Conservation (phyloP, 2,797 vertebrate species). For the Oceanodroma leucorhoa region DNA sequence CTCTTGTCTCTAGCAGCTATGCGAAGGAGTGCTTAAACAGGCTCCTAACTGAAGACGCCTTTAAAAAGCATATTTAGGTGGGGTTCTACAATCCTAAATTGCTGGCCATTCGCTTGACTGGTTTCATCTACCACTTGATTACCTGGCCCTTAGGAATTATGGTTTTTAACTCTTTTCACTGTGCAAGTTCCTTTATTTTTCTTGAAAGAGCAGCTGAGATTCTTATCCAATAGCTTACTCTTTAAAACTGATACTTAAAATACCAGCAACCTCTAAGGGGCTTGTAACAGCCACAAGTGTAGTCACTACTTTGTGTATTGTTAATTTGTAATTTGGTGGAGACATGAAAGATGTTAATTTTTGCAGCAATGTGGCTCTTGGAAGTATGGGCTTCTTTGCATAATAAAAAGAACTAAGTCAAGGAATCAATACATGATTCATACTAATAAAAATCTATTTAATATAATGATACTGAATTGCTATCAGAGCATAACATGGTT, state of each 20-base stretch:
- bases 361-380: background rate
- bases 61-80: background rate
- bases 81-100: background rate
- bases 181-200: background rate
- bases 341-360: background rate
- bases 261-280: background rate
- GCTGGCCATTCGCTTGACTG: background rate
- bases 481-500: background rate
- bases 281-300: background rate
- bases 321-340: background rate
- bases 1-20: background rate
- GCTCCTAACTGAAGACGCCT: background rate
- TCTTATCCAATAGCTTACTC: background rate
- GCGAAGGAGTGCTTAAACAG: background rate
- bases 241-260: background rate
- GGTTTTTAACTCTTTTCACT: background rate
- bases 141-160: background rate
- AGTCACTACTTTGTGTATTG: background rate
- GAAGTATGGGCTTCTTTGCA: background rate
- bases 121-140: background rate
- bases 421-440: conserved; percentile 29
- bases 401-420: background rate
- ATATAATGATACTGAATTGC: background rate
- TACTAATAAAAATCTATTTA: background rate
- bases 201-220: background rate